phyloP scores from a whole-genome alignment of 2,113 vertebrate species.

The Brachirus orientalis region DNA sequence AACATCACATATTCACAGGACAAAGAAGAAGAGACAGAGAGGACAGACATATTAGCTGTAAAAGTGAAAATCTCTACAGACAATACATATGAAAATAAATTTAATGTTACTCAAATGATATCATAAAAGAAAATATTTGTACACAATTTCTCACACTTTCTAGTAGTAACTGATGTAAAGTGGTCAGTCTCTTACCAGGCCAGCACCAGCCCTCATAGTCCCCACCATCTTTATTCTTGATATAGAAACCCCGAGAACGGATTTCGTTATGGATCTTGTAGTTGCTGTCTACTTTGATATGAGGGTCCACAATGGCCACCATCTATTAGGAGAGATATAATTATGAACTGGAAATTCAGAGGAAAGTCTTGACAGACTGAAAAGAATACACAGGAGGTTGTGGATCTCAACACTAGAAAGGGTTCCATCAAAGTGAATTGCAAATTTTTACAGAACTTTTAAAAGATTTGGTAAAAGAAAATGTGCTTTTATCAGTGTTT shows the following conservation, averaged over 20 bases:
- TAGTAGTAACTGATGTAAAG: background rate
- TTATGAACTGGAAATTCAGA: background rate
- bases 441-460: too few relatives aligned
- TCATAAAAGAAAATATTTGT: background rate
- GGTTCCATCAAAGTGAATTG: too few relatives aligned
- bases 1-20: background rate
- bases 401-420: background rate
- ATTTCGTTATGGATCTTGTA: constrained; percentile 90
- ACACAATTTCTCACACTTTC: background rate
- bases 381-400: background rate
- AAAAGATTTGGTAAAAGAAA: too few relatives aligned
- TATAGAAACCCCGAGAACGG: constrained; percentile 81
- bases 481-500: too few relatives aligned
- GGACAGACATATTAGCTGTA: background rate
- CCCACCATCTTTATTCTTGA: constrained; percentile 90
- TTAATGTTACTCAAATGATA: background rate
- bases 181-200: constrained; percentile 84
- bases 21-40: background rate
- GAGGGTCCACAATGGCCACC: constrained; percentile 94
- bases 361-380: background rate
- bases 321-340: constrained; percentile 75
- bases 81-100: background rate
- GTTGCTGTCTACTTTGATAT: constrained; percentile 90
- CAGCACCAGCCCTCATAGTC: constrained; percentile 97
- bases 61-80: background rate